Conservation (phyloP, 2,797 vertebrate species). For the Gastrophryne carolinensis region DNA sequence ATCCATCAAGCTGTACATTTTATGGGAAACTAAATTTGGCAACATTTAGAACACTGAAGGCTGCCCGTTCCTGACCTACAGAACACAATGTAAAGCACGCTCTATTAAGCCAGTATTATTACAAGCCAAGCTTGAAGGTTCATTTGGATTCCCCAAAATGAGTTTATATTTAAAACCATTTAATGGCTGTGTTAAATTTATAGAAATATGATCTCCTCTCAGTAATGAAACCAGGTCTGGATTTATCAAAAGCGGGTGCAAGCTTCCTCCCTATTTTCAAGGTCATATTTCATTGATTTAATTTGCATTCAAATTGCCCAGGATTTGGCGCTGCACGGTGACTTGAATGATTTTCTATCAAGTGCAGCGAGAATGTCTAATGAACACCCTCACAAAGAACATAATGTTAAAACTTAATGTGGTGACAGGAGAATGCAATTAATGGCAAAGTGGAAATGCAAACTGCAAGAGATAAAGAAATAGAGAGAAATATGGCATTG, state of each 20-base stretch:
- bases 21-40: neutral
- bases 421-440: slow-evolving; percentile 41
- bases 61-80: neutral
- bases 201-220: slow-evolving; percentile 33
- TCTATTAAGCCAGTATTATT: slow-evolving; percentile 17
- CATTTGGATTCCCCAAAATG: slow-evolving; percentile 4
- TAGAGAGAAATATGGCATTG: neutral
- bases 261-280: slow-evolving; percentile 31
- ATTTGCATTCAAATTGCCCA: slow-evolving; percentile 45
- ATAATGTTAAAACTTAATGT: slow-evolving; percentile 37
- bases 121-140: neutral
- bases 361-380: slow-evolving; percentile 36
- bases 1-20: neutral
- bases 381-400: slow-evolving; percentile 40
- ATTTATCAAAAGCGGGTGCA: slow-evolving; percentile 31
- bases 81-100: neutral
- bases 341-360: slow-evolving; percentile 51
- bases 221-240: slow-evolving; percentile 30
- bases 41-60: neutral
- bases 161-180: slow-evolving; percentile 18
- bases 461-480: slow-evolving; percentile 23
- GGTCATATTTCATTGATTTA: slow-evolving; percentile 51
- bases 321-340: slow-evolving; percentile 38
- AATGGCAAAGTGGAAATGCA: slow-evolving; percentile 31
- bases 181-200: neutral